Base-by-base conservation (phyloP, 2,797 vertebrate species). In the Cottoperca gobio region DNA sequence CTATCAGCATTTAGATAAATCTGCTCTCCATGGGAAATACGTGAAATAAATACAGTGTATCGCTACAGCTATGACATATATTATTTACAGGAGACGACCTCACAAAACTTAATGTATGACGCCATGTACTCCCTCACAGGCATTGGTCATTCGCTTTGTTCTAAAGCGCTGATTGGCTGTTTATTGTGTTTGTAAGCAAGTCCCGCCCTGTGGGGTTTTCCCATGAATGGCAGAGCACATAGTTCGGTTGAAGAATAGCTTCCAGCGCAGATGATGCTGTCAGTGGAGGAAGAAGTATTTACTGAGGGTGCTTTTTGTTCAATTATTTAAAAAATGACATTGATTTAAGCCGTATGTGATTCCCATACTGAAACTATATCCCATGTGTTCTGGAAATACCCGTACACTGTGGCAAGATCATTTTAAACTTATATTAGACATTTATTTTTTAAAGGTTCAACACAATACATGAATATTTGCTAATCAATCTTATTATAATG, bases 71-170 rank as follows among this genome's bases (percentile, higher is more conserved):
- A 66, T 74, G 59, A 85, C 67, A 88, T 93, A 81, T 85, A 88
- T 89, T 94, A 94, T 93, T 94, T 92, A 93, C 90, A 92, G 84
- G 62, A 90, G 89, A 86, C 89, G 73, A 90, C 72, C 82, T 88
- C 70, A 69, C 84, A 23, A 80, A 89, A 75, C 68, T 8, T 66
- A 43, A 58, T n/a, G 40, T 16, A 3, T 81, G 65, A 84, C 84
- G 72, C 85, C 43, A 63, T 2, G 26, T n/a, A 2, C 9, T 61
- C 13, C 23, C 23, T 17, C 6, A 17, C 52, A 9, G 23, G 0
- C 60, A 91, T 94, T 93, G 91, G 89, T 26, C 65, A 42, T 0
- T 0, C 8, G 2, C 8, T 57, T 53, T 14, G 5, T 49, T 55
- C 16, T 43, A 50, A 45, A 37, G 43, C 59, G 13, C 16, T 76